phyloP scores from a whole-genome alignment of 1,140 invertebrate genomes.

The Sipha flava region DNA sequence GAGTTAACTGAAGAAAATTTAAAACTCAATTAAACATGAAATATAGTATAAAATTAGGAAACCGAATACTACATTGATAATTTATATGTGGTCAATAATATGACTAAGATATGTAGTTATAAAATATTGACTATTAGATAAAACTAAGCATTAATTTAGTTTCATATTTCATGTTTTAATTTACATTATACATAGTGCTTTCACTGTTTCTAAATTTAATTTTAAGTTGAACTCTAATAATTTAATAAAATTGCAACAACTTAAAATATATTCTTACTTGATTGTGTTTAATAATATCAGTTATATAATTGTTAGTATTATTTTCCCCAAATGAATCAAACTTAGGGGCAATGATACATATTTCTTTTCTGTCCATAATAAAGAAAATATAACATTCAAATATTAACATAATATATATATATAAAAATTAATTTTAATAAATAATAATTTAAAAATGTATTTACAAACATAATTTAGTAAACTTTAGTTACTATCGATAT shows the following conservation, averaged over 20 bases:
- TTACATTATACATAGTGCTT: too few relatives aligned
- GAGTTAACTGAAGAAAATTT: background rate
- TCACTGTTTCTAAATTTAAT: too few relatives aligned
- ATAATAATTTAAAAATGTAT: background rate
- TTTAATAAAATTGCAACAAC: too few relatives aligned
- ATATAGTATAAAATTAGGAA: too few relatives aligned
- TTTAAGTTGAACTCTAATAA: too few relatives aligned
- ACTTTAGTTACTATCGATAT: background rate
- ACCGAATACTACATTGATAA: too few relatives aligned
- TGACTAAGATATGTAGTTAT: too few relatives aligned
- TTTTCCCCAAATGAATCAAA: background rate
- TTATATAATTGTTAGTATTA: background rate
- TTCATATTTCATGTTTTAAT: too few relatives aligned
- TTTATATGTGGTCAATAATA: too few relatives aligned
- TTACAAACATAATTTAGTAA: background rate
- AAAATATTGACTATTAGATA: too few relatives aligned
- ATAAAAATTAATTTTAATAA: background rate
- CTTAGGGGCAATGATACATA: background rate
- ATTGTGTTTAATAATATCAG: background rate
- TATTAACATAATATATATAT: background rate
- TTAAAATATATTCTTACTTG: background rate
- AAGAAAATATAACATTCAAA: background rate
- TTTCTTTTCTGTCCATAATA: background rate
- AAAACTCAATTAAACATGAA: background rate
- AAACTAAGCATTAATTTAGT: too few relatives aligned